Evolutionary conservation across 2,113 vertebrate species (phyloP), one percentile per base, ranked within the genome.

Genomic region (Hyaena hyaena): DNA sequence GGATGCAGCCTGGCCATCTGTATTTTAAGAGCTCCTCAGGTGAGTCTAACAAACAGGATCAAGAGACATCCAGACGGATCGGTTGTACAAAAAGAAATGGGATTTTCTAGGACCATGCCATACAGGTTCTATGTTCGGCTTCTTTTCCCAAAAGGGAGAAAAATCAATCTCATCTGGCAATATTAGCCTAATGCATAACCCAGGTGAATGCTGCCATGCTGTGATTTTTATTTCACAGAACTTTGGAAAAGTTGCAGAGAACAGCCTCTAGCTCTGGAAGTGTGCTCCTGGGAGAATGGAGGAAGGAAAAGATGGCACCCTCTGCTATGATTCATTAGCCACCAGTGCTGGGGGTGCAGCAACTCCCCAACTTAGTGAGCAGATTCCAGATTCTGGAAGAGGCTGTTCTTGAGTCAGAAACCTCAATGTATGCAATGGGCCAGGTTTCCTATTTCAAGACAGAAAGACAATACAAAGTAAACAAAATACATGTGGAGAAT

Each of bases 401-500:
- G 93, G 74, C 43, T 90, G 63, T 74, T 90, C n/a, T 95, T 86
- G 45, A 89, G 15, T 19, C 35, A 31, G 48, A 81, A 91, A 77
- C 55, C 45, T 90, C 19, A 16, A 33, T 74, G 91, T 95, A 74
- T 10, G 4, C 35, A 84, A 95, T 43, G 23, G 26, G 24, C 28
- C 68, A 65, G 7, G 33, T 58, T 94, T 94, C 61, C 35, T 84
- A 53, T 31, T 26, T 61, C 43, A 66, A 58, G 69, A 66, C 58
- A 11, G 35, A 66, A 95, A 97, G 80, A 21, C 21, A 79, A 93
- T 35, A 77, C 15, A 93, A 90, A 88, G 7, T 24, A 2, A 95
- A 94, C 8, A 88, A 95, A 97, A 77, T 39, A 73, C 80, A 93
- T 31, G 35, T 39, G 16, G 63, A 96, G 23, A 85, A 33, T 39